Percentiles rank a stretch among this genome's conserved stretches.
Conservation (phyloP, 2,113 vertebrate genomes). For the Caracal caracal region DNA sequence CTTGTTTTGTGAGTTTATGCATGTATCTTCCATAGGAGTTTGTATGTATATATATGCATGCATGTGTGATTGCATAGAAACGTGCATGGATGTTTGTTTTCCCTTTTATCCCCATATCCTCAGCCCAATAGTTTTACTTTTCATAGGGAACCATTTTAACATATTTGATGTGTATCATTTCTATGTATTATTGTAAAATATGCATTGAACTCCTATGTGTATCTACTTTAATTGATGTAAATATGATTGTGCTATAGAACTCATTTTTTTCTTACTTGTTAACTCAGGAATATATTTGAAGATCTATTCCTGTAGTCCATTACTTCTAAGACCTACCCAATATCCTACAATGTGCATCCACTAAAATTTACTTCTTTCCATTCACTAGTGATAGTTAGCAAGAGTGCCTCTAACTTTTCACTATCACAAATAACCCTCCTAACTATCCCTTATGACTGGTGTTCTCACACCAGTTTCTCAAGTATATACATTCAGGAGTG, state of each 20-base stretch:
- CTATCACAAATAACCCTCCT: not conserved
- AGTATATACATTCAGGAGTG: not conserved
- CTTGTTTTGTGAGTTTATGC: not conserved
- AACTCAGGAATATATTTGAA: not conserved
- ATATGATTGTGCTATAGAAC: not conserved
- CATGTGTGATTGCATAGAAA: not conserved
- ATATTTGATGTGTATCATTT: not conserved
- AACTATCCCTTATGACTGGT: not conserved
- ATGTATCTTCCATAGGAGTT: not conserved
- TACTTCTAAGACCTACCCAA: not conserved
- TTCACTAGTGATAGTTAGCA: not conserved
- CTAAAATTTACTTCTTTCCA: not conserved
- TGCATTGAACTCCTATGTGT: not conserved
- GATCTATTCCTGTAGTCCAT: not conserved
- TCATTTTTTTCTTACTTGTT: not conserved
- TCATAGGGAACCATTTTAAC: not conserved
- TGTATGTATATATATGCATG: not conserved
- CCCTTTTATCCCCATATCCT: not conserved
- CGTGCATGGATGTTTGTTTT: not conserved
- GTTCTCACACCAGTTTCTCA: not conserved
- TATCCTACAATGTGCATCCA: not conserved
- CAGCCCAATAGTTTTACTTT: not conserved
- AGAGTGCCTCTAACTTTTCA: not conserved
- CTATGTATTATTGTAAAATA: not conserved
- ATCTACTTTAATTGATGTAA: not conserved